Evolutionary conservation across 2,113 vertebrate genomes (phyloP), one percentile per base, ranked within the genome.

Genomic region (Orycteropus afer): DNA sequence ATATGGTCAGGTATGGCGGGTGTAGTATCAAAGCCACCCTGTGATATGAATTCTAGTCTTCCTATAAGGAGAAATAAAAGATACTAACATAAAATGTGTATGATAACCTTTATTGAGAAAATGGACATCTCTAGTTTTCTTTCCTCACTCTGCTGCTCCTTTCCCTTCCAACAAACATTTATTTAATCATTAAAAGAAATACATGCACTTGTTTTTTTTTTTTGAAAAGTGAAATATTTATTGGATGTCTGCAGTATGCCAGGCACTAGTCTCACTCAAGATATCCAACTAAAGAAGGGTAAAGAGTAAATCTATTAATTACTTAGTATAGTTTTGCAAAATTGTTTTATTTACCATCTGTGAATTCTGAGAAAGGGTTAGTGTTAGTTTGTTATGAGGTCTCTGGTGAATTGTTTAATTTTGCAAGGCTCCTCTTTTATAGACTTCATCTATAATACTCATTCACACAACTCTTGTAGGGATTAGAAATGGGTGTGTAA

Each of bases 331-430:
- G 25, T 91, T 94, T 92, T 73, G 45, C 6, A 23, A 0, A 65
- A 3, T 80, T 37, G 11, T 86, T 92, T 89, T 9, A 84, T 34
- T 77, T 89, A n/a, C 45, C 2, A 17, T 79, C 1, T 27, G 10
- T 90, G 55, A 67, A 79, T 95, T 87, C 57, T 84, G 82, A 93
- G 55, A 82, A 89, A 23, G n/a, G 20, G 14, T 78, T 82, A 40
- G 29, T 67, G 20, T 77, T 73, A 59, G 53, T 32, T 89, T 84
- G 42, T 37, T 90, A 0, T 74, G 80, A 93, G 42, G 9, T 40
- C 42, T 40, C 34, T 63, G 40, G 29, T 61, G 86, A 67, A 63
- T 84, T 34, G 59, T 53, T 61, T 79, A 88, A 59, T n/a, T 80
- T 25, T 45, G 1, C 17, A 51, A 27, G 57, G 71, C 29, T 92